These are phyloP conservation scores for Struthidea cinerea DNA, from an alignment of 2,113 vertebrate genomes.

Conservation along the genomic window DNA sequence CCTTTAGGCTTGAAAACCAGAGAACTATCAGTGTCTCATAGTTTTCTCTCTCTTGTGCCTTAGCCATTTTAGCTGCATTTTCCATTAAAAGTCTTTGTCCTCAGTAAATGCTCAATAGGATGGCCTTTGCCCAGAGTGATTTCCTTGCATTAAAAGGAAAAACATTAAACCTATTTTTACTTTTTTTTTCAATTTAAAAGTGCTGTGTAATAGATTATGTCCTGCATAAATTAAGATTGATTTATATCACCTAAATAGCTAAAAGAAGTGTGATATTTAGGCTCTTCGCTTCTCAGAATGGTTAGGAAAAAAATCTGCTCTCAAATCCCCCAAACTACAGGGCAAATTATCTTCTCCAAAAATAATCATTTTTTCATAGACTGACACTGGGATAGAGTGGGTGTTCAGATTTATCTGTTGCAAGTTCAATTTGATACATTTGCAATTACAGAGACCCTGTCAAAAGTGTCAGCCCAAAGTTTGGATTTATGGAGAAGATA, in stretches of 20 bases:
- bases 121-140: not conserved
- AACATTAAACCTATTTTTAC: not conserved
- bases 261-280: not conserved
- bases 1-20: not conserved
- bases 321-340: not conserved
- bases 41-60: not conserved
- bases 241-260: not conserved
- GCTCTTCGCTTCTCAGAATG: not conserved
- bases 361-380: not conserved
- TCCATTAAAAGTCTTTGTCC: not conserved
- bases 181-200: not conserved
- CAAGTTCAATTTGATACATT: not conserved
- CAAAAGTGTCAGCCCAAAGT: not conserved
- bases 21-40: not conserved
- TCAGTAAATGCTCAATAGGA: not conserved
- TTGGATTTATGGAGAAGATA: constrained; percentile 1
- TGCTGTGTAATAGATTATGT: not conserved
- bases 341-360: not conserved
- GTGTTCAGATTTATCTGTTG: constrained; percentile 16
- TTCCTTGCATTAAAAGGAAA: not conserved
- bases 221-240: constrained; percentile 7
- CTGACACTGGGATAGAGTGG: not conserved
- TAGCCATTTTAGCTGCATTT: not conserved
- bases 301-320: not conserved
- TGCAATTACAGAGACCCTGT: not conserved